Percentiles rank a stretch among this genome's conserved stretches.
Conservation (phyloP, 2,113 vertebrate species). For the Tragelaphus buxtoni region DNA sequence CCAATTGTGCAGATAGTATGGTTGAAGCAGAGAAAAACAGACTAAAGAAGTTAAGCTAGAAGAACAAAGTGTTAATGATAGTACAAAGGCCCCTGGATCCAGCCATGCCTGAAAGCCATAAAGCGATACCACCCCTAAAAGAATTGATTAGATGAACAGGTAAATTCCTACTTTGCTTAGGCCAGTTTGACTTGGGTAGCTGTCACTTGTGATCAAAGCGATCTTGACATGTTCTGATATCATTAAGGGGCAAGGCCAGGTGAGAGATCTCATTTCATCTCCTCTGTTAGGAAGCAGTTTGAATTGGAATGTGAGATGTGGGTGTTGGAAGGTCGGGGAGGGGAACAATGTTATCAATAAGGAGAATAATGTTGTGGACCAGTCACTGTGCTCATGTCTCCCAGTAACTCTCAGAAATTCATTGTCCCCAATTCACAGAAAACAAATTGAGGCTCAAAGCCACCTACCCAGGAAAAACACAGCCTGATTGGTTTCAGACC, state of each 20-base stretch:
- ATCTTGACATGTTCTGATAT: background rate
- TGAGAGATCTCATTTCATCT: background rate
- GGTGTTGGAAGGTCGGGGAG: background rate
- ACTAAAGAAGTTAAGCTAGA: background rate
- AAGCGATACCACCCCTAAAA: background rate
- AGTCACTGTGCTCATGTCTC: background rate
- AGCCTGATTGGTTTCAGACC: background rate
- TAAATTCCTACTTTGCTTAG: background rate
- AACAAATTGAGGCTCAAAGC: background rate
- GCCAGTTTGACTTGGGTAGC: background rate
- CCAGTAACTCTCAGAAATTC: background rate
- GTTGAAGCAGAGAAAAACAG: background rate
- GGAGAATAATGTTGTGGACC: background rate
- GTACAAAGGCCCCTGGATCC: background rate
- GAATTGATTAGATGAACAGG: background rate
- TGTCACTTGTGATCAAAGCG: background rate
- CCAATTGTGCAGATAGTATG: background rate
- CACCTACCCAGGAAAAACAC: background rate
- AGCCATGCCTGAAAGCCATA: background rate
- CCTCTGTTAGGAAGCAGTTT: background rate
- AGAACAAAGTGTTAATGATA: background rate
- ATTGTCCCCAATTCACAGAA: background rate
- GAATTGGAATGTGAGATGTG: background rate
- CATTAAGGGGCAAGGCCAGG: background rate
- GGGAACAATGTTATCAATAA: background rate